Conservation (phyloP, 2,888 invertebrate genomes). For the Torymus aiolomorphi region DNA sequence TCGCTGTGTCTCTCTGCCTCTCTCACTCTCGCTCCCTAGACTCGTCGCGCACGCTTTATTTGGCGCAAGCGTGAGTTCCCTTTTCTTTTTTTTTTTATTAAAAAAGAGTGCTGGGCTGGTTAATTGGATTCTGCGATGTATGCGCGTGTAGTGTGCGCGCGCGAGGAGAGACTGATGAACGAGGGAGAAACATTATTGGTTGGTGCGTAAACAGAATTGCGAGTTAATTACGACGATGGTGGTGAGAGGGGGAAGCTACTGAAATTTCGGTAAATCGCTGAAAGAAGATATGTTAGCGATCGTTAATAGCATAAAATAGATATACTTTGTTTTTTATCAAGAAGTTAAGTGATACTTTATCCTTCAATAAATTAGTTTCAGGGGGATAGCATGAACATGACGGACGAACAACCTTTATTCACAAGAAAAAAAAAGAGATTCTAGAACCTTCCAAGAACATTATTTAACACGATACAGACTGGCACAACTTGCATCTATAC, state of each 20-base stretch:
- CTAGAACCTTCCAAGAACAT: no score
- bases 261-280: not conserved
- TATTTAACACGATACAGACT: no score
- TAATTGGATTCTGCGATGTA: slow-evolving; percentile 41
- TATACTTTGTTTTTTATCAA: no score
- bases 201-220: not conserved
- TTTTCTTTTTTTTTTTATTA: slow-evolving; percentile 11
- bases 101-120: slow-evolving; percentile 23
- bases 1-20: not conserved
- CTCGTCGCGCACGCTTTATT: slow-evolving; percentile 22
- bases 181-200: slow-evolving; percentile 11
- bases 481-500: not conserved
- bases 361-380: no score
- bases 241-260: not conserved
- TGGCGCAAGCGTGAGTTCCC: not conserved
- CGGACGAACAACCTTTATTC: no score
- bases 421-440: no score
- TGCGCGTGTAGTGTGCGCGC: not conserved
- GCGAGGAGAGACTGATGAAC: not conserved
- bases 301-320: not conserved
- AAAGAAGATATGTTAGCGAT: not conserved
- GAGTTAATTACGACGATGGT: slow-evolving; percentile 11
- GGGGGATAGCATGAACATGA: no score
- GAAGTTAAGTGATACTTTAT: no score
- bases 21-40: not conserved